phyloP scores from a whole-genome alignment of 2,888 invertebrate genomes.

The Tanypteryx hageni region DNA sequence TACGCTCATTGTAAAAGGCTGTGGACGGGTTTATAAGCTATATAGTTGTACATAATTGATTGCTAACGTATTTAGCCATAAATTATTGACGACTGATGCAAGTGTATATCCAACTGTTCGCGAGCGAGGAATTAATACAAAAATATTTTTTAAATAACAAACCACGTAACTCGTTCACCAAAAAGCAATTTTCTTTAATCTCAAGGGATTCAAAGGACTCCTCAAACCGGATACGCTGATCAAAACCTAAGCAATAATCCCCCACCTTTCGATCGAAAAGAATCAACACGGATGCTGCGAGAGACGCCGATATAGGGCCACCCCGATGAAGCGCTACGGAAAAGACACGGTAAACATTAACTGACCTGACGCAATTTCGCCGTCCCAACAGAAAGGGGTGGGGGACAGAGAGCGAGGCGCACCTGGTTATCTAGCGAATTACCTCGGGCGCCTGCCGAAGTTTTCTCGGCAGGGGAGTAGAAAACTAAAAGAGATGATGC shows the following conservation, averaged over 20 bases:
- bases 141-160: too few relatives aligned
- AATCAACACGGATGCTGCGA: neutral
- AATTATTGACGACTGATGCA: too few relatives aligned
- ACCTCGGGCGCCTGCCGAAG: neutral
- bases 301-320: neutral
- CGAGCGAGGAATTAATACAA: too few relatives aligned
- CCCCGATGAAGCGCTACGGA: neutral
- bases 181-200: too few relatives aligned
- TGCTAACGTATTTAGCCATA: too few relatives aligned
- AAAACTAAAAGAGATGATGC: neutral
- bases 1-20: too few relatives aligned
- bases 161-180: too few relatives aligned
- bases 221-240: neutral
- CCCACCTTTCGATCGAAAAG: neutral
- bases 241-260: neutral
- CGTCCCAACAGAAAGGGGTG: neutral
- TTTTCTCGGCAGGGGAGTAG: neutral
- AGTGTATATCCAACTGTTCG: too few relatives aligned
- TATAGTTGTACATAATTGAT: too few relatives aligned
- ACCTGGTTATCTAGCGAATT: conserved; percentile 36
- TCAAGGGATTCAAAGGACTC: too few relatives aligned
- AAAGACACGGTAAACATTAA: conserved; percentile 25
- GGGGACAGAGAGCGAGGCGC: too few relatives aligned
- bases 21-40: too few relatives aligned
- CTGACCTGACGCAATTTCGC: conserved; percentile 44